These are phyloP conservation scores for Punctoribates punctum DNA, from an alignment of 2,888 invertebrate species.

Conservation along the genomic window DNA sequence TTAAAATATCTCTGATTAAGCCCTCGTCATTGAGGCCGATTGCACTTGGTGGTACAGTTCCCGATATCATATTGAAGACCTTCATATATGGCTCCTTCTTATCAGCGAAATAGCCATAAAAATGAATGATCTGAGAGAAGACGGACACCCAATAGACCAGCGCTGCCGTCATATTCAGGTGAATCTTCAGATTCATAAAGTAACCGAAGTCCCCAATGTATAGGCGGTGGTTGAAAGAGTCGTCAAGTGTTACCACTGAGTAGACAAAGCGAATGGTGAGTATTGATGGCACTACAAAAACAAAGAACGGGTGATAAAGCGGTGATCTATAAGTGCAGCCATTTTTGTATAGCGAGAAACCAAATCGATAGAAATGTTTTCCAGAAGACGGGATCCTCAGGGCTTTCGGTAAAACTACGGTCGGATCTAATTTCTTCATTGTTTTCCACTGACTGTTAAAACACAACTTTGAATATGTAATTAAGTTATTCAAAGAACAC, in stretches of 20 bases:
- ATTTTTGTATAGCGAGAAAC: neutral
- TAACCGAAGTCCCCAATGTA: neutral
- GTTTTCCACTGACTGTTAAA: too few relatives aligned
- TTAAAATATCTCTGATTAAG: neutral
- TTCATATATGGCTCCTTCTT: neutral
- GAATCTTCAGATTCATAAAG: neutral
- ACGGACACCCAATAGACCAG: too few relatives aligned
- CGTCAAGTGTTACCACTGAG: neutral
- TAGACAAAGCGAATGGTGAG: neutral
- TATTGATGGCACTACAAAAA: neutral
- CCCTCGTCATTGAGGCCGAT: neutral
- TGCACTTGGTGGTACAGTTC: too few relatives aligned
- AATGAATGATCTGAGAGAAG: neutral
- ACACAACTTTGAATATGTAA: neutral
- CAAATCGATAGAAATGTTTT: neutral
- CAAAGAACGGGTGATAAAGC: too few relatives aligned
- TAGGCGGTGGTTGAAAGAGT: neutral
- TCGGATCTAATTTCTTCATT: neutral
- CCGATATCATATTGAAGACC: neutral
- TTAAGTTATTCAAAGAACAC: too few relatives aligned
- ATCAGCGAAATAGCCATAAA: neutral
- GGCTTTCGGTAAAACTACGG: neutral
- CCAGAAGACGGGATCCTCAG: neutral
- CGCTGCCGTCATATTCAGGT: neutral
- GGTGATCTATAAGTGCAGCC: neutral